Conservation (phyloP, 2,888 invertebrate species). For the Diaphora mendica region DNA sequence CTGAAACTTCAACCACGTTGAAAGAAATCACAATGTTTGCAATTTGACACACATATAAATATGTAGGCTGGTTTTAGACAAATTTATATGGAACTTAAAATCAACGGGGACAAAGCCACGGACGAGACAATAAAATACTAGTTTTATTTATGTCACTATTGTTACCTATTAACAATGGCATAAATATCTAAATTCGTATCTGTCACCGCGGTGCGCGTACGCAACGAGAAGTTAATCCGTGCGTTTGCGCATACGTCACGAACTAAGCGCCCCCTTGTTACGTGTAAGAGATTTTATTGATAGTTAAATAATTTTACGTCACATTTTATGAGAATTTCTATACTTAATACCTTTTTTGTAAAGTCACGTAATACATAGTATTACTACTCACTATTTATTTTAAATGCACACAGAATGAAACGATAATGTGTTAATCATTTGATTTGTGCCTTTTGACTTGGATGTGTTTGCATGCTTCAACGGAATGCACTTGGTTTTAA, state of each 20-base stretch:
- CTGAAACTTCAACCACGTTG: too few relatives aligned
- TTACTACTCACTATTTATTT: too few relatives aligned
- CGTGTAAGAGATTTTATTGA: constrained; percentile 49
- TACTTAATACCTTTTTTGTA: background rate
- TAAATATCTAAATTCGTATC: constrained; percentile 54
- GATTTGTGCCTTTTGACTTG: too few relatives aligned
- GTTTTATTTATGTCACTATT: constrained; percentile 20
- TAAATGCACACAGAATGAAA: too few relatives aligned
- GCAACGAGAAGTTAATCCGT: constrained; percentile 64
- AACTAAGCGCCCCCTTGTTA: constrained; percentile 49
- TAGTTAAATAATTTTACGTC: constrained; percentile 48
- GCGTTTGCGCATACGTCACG: constrained; percentile 63
- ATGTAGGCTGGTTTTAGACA: background rate
- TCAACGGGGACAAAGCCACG: background rate
- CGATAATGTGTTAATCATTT: too few relatives aligned
- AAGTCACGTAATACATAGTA: background rate
- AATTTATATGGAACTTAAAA: background rate
- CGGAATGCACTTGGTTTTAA: too few relatives aligned
- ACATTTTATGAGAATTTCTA: constrained; percentile 27
- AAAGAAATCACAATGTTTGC: too few relatives aligned
- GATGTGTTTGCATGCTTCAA: too few relatives aligned
- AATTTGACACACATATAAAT: too few relatives aligned
- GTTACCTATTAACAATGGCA: constrained; percentile 29
- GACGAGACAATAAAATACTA: background rate
- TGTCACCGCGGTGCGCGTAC: constrained; percentile 58